Evolutionary conservation across 2,888 invertebrate species (phyloP).

Genomic region (Papilio protenor): DNA sequence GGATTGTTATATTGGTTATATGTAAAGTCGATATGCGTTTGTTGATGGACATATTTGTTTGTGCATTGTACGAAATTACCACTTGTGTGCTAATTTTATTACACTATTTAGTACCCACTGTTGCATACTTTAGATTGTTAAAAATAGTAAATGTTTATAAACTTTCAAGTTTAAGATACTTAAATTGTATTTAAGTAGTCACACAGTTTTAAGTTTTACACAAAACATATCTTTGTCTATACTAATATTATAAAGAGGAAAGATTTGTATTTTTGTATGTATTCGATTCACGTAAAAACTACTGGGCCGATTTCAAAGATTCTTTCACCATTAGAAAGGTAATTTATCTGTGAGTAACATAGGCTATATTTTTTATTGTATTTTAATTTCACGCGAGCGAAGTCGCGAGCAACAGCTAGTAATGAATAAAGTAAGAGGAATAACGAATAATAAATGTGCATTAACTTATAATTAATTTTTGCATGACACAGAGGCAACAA

Average conservation of each 20-base stretch:
- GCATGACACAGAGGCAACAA: not conserved
- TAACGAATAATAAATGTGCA: not conserved
- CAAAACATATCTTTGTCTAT: not conserved
- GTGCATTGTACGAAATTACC: constrained; percentile 24
- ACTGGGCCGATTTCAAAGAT: too few species aligned
- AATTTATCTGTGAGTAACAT: too few species aligned
- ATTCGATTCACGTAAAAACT: too few species aligned
- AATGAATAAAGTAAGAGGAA: not conserved
- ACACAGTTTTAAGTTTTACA: not conserved
- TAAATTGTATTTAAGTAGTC: constrained; percentile 2
- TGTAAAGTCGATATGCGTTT: not conserved
- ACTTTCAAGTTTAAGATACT: constrained; percentile 3
- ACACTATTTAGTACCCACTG: constrained; percentile 21
- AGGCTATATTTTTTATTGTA: too few species aligned
- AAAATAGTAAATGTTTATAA: constrained; percentile 22
- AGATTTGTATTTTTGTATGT: too few species aligned
- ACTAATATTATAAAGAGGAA: too few species aligned
- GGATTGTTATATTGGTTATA: not conserved
- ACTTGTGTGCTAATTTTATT: constrained; percentile 41
- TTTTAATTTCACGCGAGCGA: too few species aligned
- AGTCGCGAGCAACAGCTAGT: too few species aligned
- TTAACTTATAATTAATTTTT: not conserved
- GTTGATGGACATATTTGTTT: constrained; percentile 26
- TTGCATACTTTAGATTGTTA: constrained; percentile 30
- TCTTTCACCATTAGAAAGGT: too few species aligned